Base-by-base conservation (phyloP, 1,140 invertebrate genomes). In the Bilobella aurantiaca region DNA sequence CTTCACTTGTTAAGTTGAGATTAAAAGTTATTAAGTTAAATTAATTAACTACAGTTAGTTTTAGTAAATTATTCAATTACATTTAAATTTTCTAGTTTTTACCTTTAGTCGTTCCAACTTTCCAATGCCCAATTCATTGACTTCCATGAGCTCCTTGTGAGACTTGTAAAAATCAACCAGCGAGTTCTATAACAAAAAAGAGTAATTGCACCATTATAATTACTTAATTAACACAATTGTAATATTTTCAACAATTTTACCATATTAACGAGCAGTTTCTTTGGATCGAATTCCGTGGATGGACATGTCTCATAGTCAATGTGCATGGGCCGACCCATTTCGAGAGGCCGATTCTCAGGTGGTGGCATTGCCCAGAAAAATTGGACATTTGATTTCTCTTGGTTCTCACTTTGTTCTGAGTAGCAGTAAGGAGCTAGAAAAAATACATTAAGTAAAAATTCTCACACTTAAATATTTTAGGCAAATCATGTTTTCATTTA, bases 321-420 rank as follows among this genome's bases (percentile, higher is more conserved):
- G 57, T 68, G 56, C 71, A 73, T 73, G 27, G 71, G 71, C 30
- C 71, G 60, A 31, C 71, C 69, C 58, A 71, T 59, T 64, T 96
- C 93, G 34, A 88, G 85, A 2, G 90, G 90, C 73, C 88, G 84
- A 73, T 89, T 88, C 79, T 96, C 93, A 32, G 89, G 87, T 18
- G 93, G 93, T 23, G 94, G 93, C 79, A 93, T 86, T 1, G 95
- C 92, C 93, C 93, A 96, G 76, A 90, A 96, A 62, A 90, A 87
- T 61, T 89, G 88, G 42, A 94, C 83, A 64, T 86, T 85, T 1
- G 89, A 90, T 73, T 89, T 88, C 64, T 86, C n/a, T n/a, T 87
- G 56, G 83, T n/a, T 83, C 71, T 84, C 87, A 74, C 88, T 87
- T 58, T 84, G 84, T 76, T 90, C 87, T 74, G 92, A 95, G 58